phyloP scores from a whole-genome alignment of 2,113 vertebrate genomes.

The Aegotheles bennettii region DNA sequence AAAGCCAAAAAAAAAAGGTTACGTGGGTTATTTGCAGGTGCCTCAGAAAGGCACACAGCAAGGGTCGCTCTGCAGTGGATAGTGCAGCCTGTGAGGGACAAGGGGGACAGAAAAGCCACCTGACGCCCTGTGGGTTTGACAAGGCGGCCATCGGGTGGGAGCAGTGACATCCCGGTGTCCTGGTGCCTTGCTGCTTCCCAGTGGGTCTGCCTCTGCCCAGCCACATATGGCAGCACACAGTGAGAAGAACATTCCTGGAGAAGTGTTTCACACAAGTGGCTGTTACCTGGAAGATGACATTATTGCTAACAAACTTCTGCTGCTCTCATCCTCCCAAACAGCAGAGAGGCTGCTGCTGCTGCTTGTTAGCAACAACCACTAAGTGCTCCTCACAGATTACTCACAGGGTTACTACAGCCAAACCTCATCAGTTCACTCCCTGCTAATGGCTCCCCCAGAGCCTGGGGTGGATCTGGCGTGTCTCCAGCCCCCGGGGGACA shows the following conservation, averaged over 20 bases:
- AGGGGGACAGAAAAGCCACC: not conserved
- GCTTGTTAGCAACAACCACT: not conserved
- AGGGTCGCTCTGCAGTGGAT: not conserved
- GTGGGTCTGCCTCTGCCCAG: not conserved
- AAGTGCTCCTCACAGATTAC: not conserved
- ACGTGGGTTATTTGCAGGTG: not conserved
- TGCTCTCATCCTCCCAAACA: not conserved
- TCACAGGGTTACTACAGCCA: not conserved
- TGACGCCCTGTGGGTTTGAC: accelerated
- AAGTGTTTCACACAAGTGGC: not conserved
- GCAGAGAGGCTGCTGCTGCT: not conserved
- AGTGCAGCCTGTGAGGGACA: not conserved
- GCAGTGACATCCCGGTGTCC: not conserved
- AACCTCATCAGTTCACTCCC: not conserved
- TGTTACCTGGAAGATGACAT: accelerated
- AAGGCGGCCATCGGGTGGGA: accelerated
- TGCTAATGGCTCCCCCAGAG: not conserved
- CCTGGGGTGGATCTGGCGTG: not conserved
- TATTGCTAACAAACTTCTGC: not conserved
- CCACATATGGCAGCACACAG: accelerated
- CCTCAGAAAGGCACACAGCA: not conserved
- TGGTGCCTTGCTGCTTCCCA: not conserved
- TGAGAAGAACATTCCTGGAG: accelerated
- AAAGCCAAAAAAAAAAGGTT: not conserved
- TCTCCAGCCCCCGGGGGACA: not conserved